Base-by-base conservation (phyloP, 2,113 vertebrate genomes). In the Hyperoodon ampullatus region DNA sequence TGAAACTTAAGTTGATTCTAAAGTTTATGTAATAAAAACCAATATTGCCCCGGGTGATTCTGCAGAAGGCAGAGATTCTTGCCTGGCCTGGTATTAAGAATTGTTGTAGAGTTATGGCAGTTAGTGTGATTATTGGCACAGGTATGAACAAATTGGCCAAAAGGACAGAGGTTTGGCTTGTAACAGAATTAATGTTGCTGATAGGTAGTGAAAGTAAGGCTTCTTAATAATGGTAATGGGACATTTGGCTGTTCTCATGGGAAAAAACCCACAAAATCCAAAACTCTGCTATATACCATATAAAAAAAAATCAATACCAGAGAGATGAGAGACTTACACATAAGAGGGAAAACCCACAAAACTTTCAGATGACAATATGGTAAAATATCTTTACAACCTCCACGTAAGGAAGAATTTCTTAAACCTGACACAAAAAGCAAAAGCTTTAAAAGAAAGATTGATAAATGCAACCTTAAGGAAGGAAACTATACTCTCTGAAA, bases 201-300 rank as follows among this genome's bases (percentile, higher is more conserved):
- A 19, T 21, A 33, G 21, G 1, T 26, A 8, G 6, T 3, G 3
- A 33, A 10, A 39, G 88, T 14, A 7, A 19, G 75, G 7, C 5
- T 24, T 26, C 30, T 39, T 2, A 4, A 1, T 26, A 24, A 10
- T 6, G 6, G 9, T 6, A 28, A 33, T 26, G 26, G 63, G 28
- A 24, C 33, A 2, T 30, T 33, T 14, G 47, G 55, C 44, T 71
- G 39, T 74, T 53, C 33, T 74, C 39, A 13, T 4, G 15, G 39
- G 4, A 14, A 21, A 8, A n/a, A 21, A 58, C 2, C 23, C 19
- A n/a, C 3, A 88, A 42, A 13, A 21, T 3, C 3, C 42, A 55
- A 35, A 12, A 3, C 42, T 13, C 6, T 6, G 6, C 14, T 33
- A n/a, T 3, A 0, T 18, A 15, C 26, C 16, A 0, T 26, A 5